Evolutionary conservation across 2,113 vertebrate species (phyloP).

Genomic region (Vireo altiloquus): DNA sequence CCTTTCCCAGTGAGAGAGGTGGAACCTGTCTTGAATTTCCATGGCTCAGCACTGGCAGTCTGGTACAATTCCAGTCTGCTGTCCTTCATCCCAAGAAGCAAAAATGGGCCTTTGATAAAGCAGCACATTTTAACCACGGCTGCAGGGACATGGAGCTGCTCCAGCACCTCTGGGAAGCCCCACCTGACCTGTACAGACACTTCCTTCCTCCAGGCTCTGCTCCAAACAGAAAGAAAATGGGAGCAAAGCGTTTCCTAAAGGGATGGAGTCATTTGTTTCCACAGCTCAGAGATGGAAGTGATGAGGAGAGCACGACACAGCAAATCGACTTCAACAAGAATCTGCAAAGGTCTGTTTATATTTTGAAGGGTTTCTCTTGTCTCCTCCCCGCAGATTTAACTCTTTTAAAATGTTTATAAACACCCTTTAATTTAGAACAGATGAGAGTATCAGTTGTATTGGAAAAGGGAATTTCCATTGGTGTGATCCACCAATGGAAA

Average conservation of each 20-base stretch:
- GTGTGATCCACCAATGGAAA: not conserved
- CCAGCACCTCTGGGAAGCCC: not conserved
- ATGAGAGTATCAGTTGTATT: not conserved
- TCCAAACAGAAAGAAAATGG: not conserved
- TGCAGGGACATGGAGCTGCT: not conserved
- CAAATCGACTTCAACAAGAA: not conserved
- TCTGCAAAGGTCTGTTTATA: not conserved
- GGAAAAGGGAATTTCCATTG: not conserved
- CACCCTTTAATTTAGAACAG: not conserved
- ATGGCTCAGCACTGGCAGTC: not conserved
- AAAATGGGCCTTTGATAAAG: not conserved
- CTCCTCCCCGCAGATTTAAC: not conserved
- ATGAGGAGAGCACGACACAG: not conserved
- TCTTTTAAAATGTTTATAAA: not conserved
- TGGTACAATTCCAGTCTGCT: not conserved
- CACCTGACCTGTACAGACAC: fast-evolving
- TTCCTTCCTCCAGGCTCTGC: not conserved
- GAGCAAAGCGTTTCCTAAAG: not conserved
- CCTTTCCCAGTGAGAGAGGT: not conserved
- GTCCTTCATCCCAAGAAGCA: not conserved
- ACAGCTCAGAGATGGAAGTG: not conserved
- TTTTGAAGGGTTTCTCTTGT: not conserved
- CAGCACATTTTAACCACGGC: not conserved
- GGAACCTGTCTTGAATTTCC: not conserved
- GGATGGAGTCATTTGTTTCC: not conserved